Evolutionary conservation across 2,888 invertebrate species (phyloP).

Genomic region (Rhagonycha fulva): DNA sequence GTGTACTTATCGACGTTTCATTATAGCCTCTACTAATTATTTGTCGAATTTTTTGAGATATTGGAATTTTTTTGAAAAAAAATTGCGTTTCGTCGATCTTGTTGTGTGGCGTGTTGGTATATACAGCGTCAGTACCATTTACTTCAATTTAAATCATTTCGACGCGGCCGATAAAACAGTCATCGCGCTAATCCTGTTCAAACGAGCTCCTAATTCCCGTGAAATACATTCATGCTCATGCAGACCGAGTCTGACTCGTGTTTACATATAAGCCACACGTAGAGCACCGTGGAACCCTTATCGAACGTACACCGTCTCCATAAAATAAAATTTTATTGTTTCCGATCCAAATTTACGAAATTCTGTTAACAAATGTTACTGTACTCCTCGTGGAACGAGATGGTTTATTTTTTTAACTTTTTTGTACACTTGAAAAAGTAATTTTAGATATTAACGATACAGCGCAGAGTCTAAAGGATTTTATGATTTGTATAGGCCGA

Average conservation of each 20-base stretch:
- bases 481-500: neutral
- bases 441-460: neutral
- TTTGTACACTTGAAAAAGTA: neutral
- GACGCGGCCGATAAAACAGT: constrained; percentile 31
- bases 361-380: neutral
- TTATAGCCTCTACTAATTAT: neutral
- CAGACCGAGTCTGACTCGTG: constrained; percentile 29
- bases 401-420: neutral
- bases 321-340: constrained; percentile 16
- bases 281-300: constrained; percentile 7
- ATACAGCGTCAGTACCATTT: constrained; percentile 20
- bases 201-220: constrained; percentile 31
- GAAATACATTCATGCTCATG: constrained; percentile 29
- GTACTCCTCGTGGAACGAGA: neutral
- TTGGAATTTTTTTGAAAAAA: neutral
- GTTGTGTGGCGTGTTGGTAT: constrained; percentile 4
- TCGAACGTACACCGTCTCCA: constrained; percentile 1
- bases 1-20: neutral
- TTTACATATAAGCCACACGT: constrained; percentile 28
- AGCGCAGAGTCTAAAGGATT: neutral
- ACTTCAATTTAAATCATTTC: constrained; percentile 32
- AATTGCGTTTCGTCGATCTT: neutral
- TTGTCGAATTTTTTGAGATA: neutral
- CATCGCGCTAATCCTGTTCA: constrained; percentile 31
- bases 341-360: constrained; percentile 2